phyloP scores from a whole-genome alignment of 2,113 vertebrate species.

The Henicopernis longicauda region DNA sequence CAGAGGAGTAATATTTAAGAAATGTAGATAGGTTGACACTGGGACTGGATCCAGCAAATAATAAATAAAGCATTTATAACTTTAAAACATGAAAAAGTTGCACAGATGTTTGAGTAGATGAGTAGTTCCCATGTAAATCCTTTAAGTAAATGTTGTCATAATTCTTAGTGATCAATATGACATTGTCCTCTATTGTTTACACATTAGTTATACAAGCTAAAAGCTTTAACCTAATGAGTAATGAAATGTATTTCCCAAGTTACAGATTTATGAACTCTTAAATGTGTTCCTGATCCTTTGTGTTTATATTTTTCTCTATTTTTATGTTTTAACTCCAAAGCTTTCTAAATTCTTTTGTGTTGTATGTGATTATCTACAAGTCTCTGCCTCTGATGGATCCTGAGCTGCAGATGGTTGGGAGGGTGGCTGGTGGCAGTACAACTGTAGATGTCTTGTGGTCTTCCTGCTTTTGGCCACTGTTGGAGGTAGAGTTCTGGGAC shows the following conservation, averaged over 20 bases:
- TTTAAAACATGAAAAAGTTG: neutral
- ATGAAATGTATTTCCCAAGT: neutral
- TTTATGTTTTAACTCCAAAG: neutral
- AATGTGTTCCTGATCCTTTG: neutral
- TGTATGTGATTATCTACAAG: neutral
- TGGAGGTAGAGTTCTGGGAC: neutral
- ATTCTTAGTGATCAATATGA: neutral
- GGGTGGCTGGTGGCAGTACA: neutral
- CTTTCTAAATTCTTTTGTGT: neutral
- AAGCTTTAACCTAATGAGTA: neutral
- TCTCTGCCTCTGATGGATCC: neutral
- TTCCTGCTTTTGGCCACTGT: neutral
- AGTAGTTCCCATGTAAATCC: neutral
- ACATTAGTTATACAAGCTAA: neutral
- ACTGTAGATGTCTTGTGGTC: neutral
- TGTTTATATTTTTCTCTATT: neutral
- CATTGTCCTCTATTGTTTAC: neutral
- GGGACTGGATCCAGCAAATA: neutral
- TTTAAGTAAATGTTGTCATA: neutral
- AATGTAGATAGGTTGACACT: neutral
- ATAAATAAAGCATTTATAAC: neutral
- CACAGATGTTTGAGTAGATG: neutral
- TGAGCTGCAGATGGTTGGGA: accelerated
- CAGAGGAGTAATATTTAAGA: neutral
- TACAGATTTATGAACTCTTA: neutral